Conservation (phyloP, 1,140 invertebrate species). For the Danaus melanippus region DNA sequence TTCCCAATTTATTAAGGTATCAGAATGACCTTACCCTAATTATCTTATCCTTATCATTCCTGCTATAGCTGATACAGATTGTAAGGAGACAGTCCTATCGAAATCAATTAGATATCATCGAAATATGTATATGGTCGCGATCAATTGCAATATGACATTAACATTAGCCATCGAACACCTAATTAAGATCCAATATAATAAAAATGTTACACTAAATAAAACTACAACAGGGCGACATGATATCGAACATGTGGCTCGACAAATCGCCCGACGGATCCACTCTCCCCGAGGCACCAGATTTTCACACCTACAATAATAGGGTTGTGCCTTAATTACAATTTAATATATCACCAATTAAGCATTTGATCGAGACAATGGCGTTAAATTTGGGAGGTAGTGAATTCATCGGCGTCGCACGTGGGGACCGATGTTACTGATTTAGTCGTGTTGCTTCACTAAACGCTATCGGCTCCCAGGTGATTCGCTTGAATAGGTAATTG, state of each 20-base stretch:
- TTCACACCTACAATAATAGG: slow-evolving; percentile 50
- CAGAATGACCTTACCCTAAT: slow-evolving; percentile 25
- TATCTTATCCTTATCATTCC: slow-evolving; percentile 17
- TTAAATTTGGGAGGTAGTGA: slow-evolving; percentile 35
- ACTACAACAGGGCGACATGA: too few relatives aligned
- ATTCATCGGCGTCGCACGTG: slow-evolving; percentile 18
- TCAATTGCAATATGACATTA: too few relatives aligned
- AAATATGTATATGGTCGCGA: too few relatives aligned
- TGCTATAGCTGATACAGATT: too few relatives aligned
- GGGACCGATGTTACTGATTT: slow-evolving; percentile 24
- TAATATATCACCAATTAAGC: slow-evolving; percentile 67
- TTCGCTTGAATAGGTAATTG: slow-evolving; percentile 31
- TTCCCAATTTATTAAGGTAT: slow-evolving; percentile 62
- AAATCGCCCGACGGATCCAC: slow-evolving; percentile 30
- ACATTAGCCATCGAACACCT: too few relatives aligned
- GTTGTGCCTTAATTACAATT: slow-evolving; percentile 62
- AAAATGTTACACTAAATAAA: too few relatives aligned
- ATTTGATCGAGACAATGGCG: slow-evolving; percentile 48
- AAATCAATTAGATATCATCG: too few relatives aligned
- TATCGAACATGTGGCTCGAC: slow-evolving; percentile 16
- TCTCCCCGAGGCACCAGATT: slow-evolving; percentile 35
- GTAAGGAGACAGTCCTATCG: too few relatives aligned
- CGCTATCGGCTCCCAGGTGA: slow-evolving; percentile 33
- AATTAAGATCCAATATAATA: too few relatives aligned
- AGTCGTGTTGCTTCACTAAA: slow-evolving; percentile 31